phyloP scores from a whole-genome alignment of 2,113 vertebrate genomes.

The Muntiacus reevesi region DNA sequence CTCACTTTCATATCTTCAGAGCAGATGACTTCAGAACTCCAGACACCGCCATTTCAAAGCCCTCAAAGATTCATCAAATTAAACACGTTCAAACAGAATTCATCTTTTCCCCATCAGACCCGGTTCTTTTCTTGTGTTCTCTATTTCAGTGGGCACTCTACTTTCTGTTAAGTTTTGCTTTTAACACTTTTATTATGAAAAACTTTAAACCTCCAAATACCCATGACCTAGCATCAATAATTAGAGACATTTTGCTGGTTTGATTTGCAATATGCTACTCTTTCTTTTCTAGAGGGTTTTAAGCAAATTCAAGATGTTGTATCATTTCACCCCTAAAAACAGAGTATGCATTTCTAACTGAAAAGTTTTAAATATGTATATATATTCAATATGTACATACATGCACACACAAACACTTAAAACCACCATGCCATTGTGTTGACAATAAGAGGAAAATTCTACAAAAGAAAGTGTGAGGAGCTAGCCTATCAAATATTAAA shows the following conservation, averaged over 20 bases:
- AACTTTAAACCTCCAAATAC: neutral
- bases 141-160: neutral
- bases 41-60: neutral
- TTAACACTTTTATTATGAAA: neutral
- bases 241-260: neutral
- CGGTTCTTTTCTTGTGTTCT: neutral
- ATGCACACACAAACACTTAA: neutral
- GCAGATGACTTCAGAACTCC: neutral
- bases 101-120: neutral
- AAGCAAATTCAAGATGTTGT: neutral
- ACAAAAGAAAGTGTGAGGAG: neutral
- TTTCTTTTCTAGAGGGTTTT: neutral
- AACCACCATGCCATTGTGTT: too few relatives aligned
- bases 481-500: neutral
- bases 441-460: neutral
- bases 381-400: neutral
- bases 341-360: neutral
- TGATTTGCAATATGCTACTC: neutral
- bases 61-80: neutral
- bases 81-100: neutral
- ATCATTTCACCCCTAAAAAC: neutral
- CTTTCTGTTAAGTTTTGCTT: neutral
- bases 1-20: accelerated
- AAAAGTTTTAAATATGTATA: neutral
- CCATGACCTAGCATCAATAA: neutral